Evolutionary conservation across 2,797 vertebrate genomes (phyloP).

Genomic region (Rhabdophis nuchalis): DNA sequence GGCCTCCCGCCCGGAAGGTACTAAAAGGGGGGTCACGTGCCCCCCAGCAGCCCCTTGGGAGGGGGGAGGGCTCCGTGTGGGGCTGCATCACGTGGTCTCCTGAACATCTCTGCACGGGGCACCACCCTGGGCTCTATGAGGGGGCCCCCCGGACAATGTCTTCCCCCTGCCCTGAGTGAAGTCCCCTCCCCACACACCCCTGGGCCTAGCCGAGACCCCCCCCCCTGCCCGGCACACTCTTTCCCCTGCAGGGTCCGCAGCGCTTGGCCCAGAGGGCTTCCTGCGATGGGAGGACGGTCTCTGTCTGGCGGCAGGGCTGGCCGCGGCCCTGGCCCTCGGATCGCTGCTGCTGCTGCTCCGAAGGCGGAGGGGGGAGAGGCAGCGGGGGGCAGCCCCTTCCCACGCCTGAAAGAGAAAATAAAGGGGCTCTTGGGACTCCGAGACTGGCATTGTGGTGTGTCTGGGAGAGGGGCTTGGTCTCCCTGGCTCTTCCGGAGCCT

Average conservation of each 20-base stretch:
- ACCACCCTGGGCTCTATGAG: no score
- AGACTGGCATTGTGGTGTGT: not conserved
- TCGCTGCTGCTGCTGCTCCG: not conserved
- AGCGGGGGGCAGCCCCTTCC: rapidly evolving
- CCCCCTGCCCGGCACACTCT: no score
- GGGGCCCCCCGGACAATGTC: not conserved
- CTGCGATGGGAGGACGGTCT: not conserved
- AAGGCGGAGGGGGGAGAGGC: not conserved
- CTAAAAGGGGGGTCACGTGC: not conserved
- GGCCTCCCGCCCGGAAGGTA: not conserved
- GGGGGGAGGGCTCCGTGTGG: rapidly evolving
- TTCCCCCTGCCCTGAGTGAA: not conserved
- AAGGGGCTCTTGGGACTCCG: not conserved
- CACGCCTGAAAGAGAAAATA: not conserved
- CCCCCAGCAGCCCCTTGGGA: not conserved
- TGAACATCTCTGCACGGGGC: not conserved
- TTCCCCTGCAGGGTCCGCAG: not conserved
- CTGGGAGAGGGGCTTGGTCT: not conserved
- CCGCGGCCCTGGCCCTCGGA: rapidly evolving
- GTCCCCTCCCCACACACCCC: rapidly evolving
- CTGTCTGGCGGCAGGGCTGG: not conserved
- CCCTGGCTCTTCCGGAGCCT: not conserved
- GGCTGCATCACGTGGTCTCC: not conserved
- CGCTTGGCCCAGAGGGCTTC: rapidly evolving
- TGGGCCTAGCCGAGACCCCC: rapidly evolving